phyloP scores from a whole-genome alignment of 2,888 invertebrate species.

The Epinotia demarniana region DNA sequence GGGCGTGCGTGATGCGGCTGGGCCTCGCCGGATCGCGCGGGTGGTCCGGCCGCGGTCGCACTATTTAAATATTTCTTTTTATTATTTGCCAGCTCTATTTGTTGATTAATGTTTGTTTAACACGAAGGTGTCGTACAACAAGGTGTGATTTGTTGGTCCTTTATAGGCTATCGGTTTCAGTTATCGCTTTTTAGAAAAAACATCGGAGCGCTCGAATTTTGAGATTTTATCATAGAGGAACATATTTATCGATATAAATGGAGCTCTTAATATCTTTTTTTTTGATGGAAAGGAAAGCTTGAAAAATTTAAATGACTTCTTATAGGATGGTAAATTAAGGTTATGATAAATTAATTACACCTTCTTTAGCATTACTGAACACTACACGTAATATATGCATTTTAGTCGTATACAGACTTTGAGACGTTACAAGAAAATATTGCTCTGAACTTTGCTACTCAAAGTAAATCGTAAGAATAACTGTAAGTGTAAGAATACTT shows the following conservation, averaged over 20 bases:
- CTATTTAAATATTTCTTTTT: constrained; percentile 79
- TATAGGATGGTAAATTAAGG: too few relatives aligned
- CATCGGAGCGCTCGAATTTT: constrained; percentile 8
- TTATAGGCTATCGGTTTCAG: constrained; percentile 72
- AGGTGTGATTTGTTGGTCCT: constrained; percentile 76
- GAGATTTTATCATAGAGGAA: constrained; percentile 25
- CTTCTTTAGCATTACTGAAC: too few relatives aligned
- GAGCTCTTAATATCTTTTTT: constrained; percentile 1
- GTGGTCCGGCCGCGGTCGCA: constrained; percentile 73
- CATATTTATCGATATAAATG: constrained; percentile 37
- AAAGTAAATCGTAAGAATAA: background rate
- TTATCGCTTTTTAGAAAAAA: constrained; percentile 33
- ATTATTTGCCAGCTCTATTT: constrained; percentile 77
- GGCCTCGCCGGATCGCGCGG: constrained; percentile 70
- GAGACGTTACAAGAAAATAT: too few relatives aligned
- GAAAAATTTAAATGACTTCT: too few relatives aligned
- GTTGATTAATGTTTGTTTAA: constrained; percentile 80
- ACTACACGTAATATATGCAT: too few relatives aligned
- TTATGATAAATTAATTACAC: too few relatives aligned
- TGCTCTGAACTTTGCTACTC: too few relatives aligned
- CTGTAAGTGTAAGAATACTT: background rate
- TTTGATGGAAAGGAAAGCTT: too few relatives aligned
- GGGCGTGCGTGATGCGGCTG: constrained; percentile 71
- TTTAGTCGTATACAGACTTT: too few relatives aligned
- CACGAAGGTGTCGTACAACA: constrained; percentile 77